Percentiles rank a stretch among this genome's conserved stretches.
phyloP scores from a whole-genome alignment of 2,113 vertebrate genomes.

The Phylloscopus trochiloides region DNA sequence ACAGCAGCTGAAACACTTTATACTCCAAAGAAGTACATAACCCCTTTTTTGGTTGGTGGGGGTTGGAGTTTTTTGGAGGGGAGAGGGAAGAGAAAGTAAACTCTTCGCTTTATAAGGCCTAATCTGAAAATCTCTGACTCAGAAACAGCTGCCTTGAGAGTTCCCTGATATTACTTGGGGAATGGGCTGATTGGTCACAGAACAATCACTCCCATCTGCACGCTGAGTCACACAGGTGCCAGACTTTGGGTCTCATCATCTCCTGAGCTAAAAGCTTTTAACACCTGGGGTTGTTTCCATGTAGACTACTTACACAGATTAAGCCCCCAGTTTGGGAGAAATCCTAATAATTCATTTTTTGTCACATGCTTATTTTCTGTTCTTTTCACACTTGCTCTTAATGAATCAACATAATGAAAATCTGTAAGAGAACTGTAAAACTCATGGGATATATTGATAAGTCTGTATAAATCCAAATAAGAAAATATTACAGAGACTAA shows the following conservation, averaged over 20 bases:
- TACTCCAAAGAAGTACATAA: background rate
- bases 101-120: background rate
- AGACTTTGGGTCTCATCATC: background rate
- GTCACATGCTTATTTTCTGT: background rate
- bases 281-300: background rate
- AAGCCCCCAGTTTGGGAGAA: background rate
- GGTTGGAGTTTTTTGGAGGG: background rate
- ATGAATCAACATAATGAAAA: background rate
- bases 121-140: background rate
- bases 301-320: background rate
- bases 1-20: background rate
- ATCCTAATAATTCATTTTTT: background rate
- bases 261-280: background rate
- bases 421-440: background rate
- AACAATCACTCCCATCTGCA: background rate
- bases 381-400: background rate
- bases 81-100: fast-evolving
- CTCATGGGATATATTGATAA: background rate
- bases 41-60: background rate
- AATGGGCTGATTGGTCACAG: background rate
- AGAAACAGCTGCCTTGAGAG: fast-evolving
- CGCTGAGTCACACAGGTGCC: background rate
- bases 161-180: background rate
- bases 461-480: background rate
- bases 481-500: background rate